These are phyloP conservation scores for Dermochelys coriacea DNA, from an alignment of 2,797 vertebrate species.

Conservation along the genomic window DNA sequence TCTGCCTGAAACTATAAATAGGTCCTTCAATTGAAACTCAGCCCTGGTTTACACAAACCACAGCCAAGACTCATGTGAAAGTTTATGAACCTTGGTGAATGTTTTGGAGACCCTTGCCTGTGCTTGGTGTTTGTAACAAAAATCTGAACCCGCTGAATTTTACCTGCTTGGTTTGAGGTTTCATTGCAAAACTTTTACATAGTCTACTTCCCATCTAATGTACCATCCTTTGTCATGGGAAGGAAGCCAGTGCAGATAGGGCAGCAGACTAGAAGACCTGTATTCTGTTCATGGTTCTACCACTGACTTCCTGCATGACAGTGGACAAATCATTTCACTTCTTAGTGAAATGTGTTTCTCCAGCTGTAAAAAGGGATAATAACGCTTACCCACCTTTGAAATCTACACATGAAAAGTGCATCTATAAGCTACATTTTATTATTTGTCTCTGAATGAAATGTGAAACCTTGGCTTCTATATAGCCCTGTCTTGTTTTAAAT, in stretches of 20 bases:
- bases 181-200: background rate
- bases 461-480: background rate
- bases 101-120: slow-evolving; percentile 44
- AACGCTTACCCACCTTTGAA: background rate
- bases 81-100: slow-evolving; percentile 28
- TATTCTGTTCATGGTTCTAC: background rate
- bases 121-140: slow-evolving; percentile 41
- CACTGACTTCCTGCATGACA: background rate
- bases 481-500: background rate
- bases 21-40: slow-evolving; percentile 43
- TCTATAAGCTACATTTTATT: background rate
- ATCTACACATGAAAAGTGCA: background rate
- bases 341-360: background rate
- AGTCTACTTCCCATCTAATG: background rate
- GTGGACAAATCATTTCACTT: background rate
- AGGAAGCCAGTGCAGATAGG: background rate
- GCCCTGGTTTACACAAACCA: slow-evolving; percentile 58
- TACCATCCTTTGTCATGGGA: background rate
- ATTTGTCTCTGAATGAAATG: background rate
- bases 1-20: slow-evolving; percentile 66
- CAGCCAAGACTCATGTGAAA: slow-evolving; percentile 58
- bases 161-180: slow-evolving; percentile 46
- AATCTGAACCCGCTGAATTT: slow-evolving; percentile 36
- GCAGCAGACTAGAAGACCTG: background rate
- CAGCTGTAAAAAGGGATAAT: background rate